Evolutionary conservation across 1,140 invertebrate species (phyloP).

Genomic region (Macrobrachium rosenbergii): DNA sequence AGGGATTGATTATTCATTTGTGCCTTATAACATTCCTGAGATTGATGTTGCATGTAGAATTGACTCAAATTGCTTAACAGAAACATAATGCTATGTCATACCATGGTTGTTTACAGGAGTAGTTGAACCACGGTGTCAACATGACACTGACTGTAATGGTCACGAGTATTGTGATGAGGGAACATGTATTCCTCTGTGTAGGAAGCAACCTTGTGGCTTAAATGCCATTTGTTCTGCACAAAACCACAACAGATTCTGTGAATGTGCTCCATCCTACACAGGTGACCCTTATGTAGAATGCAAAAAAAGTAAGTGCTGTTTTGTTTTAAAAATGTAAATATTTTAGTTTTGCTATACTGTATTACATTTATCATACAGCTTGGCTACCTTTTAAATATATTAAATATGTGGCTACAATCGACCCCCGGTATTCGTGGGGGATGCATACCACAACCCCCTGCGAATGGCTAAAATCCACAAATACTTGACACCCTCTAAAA

Average conservation of each 20-base stretch:
- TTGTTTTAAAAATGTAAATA: background rate
- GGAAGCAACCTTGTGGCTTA: constrained; percentile 82
- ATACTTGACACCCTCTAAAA: too few species aligned
- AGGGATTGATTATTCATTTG: background rate
- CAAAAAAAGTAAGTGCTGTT: constrained; percentile 69
- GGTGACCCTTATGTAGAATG: constrained; percentile 89
- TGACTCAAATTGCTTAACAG: background rate
- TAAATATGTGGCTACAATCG: too few species aligned
- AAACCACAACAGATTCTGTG: constrained; percentile 82
- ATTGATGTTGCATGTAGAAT: too few species aligned
- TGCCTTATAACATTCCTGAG: too few species aligned
- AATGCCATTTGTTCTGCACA: constrained; percentile 86
- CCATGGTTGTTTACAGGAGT: constrained; percentile 27
- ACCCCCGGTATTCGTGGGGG: too few species aligned
- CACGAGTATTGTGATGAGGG: constrained; percentile 81
- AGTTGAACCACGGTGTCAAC: constrained; percentile 75
- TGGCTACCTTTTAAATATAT: too few species aligned
- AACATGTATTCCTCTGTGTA: constrained; percentile 84
- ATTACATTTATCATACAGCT: too few species aligned
- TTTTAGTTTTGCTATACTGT: background rate
- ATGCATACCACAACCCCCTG: too few species aligned
- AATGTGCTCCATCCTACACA: constrained; percentile 82
- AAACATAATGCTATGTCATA: constrained; percentile 3
- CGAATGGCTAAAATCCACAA: too few species aligned
- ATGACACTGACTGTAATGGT: constrained; percentile 81